Evolutionary conservation across 2,888 invertebrate species (phyloP).

Genomic region (Deilephila elpenor): DNA sequence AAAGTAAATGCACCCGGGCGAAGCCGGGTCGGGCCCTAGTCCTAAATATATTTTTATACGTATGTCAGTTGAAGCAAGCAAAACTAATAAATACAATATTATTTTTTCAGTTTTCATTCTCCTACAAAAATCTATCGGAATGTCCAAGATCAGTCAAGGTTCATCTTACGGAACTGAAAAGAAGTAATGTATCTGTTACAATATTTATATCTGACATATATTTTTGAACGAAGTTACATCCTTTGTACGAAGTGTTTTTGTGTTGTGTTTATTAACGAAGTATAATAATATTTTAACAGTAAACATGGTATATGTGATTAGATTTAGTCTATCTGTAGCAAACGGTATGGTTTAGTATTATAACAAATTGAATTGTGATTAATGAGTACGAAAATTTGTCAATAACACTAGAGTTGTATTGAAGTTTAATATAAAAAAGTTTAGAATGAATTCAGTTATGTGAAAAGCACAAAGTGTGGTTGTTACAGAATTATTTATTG

Average conservation of each 20-base stretch:
- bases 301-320: constrained; percentile 26
- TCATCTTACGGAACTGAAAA: constrained; percentile 91
- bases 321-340: constrained; percentile 13
- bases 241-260: constrained; percentile 25
- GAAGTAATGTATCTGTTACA: constrained; percentile 61
- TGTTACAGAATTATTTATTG: constrained; percentile 27
- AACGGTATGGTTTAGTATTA: constrained; percentile 39
- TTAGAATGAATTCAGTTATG: background rate
- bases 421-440: constrained; percentile 10
- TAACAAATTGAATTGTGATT: constrained; percentile 42
- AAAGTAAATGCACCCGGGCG: no score
- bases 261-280: constrained; percentile 29
- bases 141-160: constrained; percentile 93
- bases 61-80: background rate
- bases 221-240: constrained; percentile 27
- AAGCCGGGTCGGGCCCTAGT: no score
- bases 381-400: constrained; percentile 40
- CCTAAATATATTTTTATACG: no score
- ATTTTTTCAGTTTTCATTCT: constrained; percentile 88
- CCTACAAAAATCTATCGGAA: constrained; percentile 91
- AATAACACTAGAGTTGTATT: constrained; percentile 24
- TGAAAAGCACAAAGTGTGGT: constrained; percentile 19
- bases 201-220: constrained; percentile 23
- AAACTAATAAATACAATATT: constrained; percentile 19
- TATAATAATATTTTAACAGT: constrained; percentile 23